These are phyloP conservation scores for Sebastolobus alascanus DNA, from an alignment of 2,797 vertebrate genomes.

Conservation along the genomic window DNA sequence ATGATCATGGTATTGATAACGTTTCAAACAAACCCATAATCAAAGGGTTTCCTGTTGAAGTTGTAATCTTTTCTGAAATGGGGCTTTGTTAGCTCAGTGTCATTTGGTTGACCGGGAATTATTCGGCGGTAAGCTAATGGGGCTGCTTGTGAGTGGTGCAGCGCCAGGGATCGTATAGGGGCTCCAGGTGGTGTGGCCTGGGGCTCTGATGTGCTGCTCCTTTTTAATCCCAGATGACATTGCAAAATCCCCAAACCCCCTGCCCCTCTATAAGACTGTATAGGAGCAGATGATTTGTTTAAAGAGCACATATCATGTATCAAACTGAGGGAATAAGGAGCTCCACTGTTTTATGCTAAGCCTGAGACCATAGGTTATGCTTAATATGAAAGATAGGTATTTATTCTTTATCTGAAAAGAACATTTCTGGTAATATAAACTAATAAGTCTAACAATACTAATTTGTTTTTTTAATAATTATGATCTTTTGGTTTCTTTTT, in stretches of 20 bases:
- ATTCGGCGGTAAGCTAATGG: conserved; percentile 81
- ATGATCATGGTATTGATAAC: conserved; percentile 86
- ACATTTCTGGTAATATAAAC: neutral
- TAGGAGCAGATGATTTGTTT: conserved; percentile 77
- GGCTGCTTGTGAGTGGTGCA: conserved; percentile 75
- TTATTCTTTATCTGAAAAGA: conserved; percentile 34
- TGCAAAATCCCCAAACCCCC: conserved; percentile 79
- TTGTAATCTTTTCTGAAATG: conserved; percentile 88
- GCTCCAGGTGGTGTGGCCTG: conserved; percentile 77
- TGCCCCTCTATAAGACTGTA: conserved; percentile 68
- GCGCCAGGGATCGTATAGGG: conserved; percentile 69
- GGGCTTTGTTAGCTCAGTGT: conserved; percentile 82
- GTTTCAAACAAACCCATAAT: conserved; percentile 88
- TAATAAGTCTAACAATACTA: neutral
- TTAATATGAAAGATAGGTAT: conserved; percentile 54
- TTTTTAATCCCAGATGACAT: conserved; percentile 87
- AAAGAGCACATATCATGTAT: conserved; percentile 79
- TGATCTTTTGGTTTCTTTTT: conserved; percentile 13
- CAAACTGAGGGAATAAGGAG: conserved; percentile 74
- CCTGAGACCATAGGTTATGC: conserved; percentile 46
- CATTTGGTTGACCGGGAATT: conserved; percentile 85
- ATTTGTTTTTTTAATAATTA: conserved; percentile 12
- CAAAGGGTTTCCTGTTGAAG: conserved; percentile 87
- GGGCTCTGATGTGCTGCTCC: conserved; percentile 79
- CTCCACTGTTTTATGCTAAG: conserved; percentile 69